These are phyloP conservation scores for Ammodytes marinus DNA, from an alignment of 2,113 vertebrate genomes.

Conservation along the genomic window DNA sequence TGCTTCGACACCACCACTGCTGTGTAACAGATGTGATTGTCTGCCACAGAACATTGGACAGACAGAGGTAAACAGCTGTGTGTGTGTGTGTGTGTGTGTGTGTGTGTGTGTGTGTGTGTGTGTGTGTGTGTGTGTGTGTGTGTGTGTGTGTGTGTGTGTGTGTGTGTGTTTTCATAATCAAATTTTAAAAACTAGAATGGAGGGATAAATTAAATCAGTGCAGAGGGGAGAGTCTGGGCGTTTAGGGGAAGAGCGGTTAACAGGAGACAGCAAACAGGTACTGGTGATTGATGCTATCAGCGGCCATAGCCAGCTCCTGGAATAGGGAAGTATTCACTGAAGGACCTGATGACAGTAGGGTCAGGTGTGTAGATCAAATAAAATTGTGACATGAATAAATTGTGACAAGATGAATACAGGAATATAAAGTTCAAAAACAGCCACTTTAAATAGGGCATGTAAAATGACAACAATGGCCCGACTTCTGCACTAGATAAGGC, in stretches of 20 bases:
- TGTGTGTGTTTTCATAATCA: conserved; percentile 49
- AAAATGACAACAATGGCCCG: too few relatives aligned
- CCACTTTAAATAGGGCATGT: too few relatives aligned
- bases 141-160: conserved; percentile 43
- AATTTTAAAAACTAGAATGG: conserved; percentile 70
- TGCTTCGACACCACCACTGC: conserved; percentile 25
- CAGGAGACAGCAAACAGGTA: conserved; percentile 59
- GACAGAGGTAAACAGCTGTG: conserved; percentile 44
- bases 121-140: conserved; percentile 32
- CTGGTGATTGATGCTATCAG: conserved; percentile 64
- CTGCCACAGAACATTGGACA: conserved; percentile 41
- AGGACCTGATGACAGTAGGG: conserved; percentile 23
- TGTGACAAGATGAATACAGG: too few relatives aligned
- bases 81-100: conserved; percentile 32
- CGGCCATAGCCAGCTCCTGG: conserved; percentile 1
- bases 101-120: conserved; percentile 44
- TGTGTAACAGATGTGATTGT: conserved; percentile 51
- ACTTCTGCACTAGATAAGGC: too few relatives aligned
- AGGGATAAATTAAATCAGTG: conserved; percentile 67
- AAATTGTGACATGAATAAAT: too few relatives aligned
- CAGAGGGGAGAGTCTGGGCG: conserved; percentile 44
- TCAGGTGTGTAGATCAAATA: background rate
- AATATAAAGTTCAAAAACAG: too few relatives aligned
- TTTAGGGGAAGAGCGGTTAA: conserved; percentile 51
- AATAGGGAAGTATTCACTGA: conserved; percentile 13